phyloP scores from a whole-genome alignment of 2,113 vertebrate genomes.

The Epinephelus fuscoguttatus region DNA sequence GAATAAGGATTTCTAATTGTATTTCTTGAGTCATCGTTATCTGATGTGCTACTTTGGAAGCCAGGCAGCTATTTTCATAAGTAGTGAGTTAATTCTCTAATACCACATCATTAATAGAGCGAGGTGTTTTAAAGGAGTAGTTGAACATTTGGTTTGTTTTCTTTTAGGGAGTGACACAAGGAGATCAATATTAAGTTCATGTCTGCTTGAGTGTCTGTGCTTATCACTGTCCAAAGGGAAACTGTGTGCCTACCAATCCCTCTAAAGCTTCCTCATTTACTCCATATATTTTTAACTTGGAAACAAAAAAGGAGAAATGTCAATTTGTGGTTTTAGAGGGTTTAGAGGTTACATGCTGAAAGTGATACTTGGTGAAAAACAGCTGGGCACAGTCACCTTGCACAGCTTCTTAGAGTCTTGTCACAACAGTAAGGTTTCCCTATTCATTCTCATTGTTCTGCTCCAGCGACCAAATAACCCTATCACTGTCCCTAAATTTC shows the following conservation, averaged over 20 bases:
- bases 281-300: background rate
- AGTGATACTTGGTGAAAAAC: background rate
- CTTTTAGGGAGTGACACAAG: background rate
- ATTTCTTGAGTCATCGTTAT: background rate
- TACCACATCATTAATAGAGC: background rate
- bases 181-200: background rate
- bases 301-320: background rate
- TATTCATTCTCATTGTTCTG: background rate
- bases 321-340: background rate
- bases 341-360: background rate
- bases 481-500: no score
- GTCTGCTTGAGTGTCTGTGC: background rate
- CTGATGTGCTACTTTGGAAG: background rate
- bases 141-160: background rate
- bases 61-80: background rate
- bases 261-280: background rate
- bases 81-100: background rate
- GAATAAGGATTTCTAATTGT: no score
- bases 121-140: background rate
- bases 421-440: background rate
- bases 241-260: background rate
- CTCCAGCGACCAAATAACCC: background rate
- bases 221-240: background rate
- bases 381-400: background rate
- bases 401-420: background rate